A percentile compares a stretch with the other conserved stretches of the same genome.
These are phyloP conservation scores for Callimorpha dominula DNA, from an alignment of 2,888 invertebrate genomes.

Conservation along the genomic window DNA sequence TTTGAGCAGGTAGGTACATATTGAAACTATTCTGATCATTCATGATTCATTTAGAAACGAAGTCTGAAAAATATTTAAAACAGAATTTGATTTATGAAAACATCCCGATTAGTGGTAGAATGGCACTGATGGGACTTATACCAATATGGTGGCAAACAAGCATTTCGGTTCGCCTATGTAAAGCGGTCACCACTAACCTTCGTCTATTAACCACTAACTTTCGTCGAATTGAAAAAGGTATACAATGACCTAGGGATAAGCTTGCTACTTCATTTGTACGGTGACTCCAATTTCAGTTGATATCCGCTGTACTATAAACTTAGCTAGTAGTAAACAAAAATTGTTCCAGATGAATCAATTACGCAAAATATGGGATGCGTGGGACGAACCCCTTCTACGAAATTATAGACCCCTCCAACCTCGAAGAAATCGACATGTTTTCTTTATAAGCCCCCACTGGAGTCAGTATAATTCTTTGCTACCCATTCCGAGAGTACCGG, in stretches of 20 bases:
- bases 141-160: too few species aligned
- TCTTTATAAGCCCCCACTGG: slow-evolving; percentile 85
- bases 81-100: too few species aligned
- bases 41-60: too few species aligned
- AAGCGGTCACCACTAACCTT: too few species aligned
- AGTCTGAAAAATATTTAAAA: too few species aligned
- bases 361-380: slow-evolving; percentile 82
- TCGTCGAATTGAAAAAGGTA: background rate
- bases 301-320: background rate
- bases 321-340: background rate
- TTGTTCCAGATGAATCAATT: slow-evolving; percentile 83
- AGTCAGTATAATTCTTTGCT: slow-evolving; percentile 81
- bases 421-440: slow-evolving; percentile 73
- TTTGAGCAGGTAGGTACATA: slow-evolving; percentile 82
- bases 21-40: too few species aligned
- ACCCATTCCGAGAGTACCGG: slow-evolving; percentile 73
- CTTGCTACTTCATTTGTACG: background rate
- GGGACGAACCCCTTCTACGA: slow-evolving; percentile 81
- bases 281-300: background rate
- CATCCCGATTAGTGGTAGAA: too few species aligned
- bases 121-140: too few species aligned
- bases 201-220: too few species aligned
- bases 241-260: background rate
- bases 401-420: slow-evolving; percentile 85
- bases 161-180: too few species aligned